These are phyloP conservation scores for Magallana angulata DNA, from an alignment of 1,140 invertebrate genomes.

Conservation along the genomic window DNA sequence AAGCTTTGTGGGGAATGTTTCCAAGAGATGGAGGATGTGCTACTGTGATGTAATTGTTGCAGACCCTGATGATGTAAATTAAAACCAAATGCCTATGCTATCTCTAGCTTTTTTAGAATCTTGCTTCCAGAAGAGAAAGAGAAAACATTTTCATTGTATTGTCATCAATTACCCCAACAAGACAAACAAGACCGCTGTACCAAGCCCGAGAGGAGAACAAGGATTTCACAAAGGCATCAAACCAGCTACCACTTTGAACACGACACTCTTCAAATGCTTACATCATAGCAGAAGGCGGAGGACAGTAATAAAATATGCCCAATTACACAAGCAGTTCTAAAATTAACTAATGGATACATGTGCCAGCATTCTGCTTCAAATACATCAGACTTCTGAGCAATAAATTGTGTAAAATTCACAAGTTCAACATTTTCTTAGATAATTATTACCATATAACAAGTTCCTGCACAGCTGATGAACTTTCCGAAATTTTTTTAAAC, in stretches of 20 bases:
- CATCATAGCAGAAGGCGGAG: background rate
- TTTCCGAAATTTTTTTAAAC: background rate
- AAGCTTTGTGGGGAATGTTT: background rate
- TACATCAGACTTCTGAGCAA: background rate
- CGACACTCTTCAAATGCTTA: background rate
- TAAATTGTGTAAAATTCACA: slow-evolving; percentile 3
- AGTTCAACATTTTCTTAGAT: too few species aligned
- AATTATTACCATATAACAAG: background rate
- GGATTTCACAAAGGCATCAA: background rate
- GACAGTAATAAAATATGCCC: slow-evolving; percentile 14
- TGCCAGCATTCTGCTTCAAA: background rate
- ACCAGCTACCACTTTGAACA: background rate
- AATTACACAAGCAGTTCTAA: slow-evolving; percentile 5
- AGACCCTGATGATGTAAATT: background rate
- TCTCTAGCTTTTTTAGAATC: background rate
- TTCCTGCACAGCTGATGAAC: background rate
- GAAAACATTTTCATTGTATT: background rate
- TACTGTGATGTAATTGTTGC: slow-evolving; percentile 35
- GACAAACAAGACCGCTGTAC: background rate
- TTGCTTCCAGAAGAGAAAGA: background rate
- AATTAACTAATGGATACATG: background rate
- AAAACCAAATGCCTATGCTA: slow-evolving; percentile 8
- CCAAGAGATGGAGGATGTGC: background rate
- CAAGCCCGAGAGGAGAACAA: background rate
- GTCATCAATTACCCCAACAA: slow-evolving; percentile 1